Evolutionary conservation across 2,888 invertebrate genomes (phyloP).

Genomic region (Netelia inedita): DNA sequence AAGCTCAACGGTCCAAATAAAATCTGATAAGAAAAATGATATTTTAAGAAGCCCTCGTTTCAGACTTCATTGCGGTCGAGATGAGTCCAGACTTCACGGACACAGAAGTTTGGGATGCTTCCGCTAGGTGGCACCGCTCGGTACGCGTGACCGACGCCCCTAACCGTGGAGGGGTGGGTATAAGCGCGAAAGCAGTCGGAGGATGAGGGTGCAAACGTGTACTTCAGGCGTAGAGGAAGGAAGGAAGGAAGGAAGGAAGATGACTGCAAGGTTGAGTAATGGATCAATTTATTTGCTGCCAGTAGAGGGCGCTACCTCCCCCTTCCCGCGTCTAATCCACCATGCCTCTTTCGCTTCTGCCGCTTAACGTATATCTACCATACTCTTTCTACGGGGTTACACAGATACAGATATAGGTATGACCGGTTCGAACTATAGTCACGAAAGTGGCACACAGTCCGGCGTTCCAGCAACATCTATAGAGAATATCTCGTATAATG

Average conservation of each 20-base stretch:
- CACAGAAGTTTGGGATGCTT: conserved; percentile 5
- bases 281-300: conserved; percentile 84
- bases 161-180: conserved; percentile 21
- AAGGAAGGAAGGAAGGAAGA: conserved; percentile 78
- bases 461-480: conserved; percentile 6
- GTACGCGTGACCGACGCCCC: neutral
- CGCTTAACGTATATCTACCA: neutral
- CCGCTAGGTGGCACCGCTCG: conserved; percentile 3
- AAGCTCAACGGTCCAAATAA: no score
- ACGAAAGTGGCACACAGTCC: conserved; percentile 9
- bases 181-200: conserved; percentile 59
- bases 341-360: conserved; percentile 7
- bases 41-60: no score
- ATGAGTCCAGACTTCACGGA: neutral
- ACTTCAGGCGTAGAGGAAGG: conserved; percentile 70
- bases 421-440: neutral
- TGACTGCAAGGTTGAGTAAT: conserved; percentile 83
- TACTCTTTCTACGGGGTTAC: neutral
- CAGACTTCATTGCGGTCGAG: neutral
- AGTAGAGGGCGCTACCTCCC: conserved; percentile 69
- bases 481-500: neutral
- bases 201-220: conserved; percentile 52
- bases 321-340: conserved; percentile 14
- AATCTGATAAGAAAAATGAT: no score
- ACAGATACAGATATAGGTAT: neutral